These are phyloP conservation scores for Chaetops frenatus DNA, from an alignment of 2,113 vertebrate genomes.

Conservation along the genomic window DNA sequence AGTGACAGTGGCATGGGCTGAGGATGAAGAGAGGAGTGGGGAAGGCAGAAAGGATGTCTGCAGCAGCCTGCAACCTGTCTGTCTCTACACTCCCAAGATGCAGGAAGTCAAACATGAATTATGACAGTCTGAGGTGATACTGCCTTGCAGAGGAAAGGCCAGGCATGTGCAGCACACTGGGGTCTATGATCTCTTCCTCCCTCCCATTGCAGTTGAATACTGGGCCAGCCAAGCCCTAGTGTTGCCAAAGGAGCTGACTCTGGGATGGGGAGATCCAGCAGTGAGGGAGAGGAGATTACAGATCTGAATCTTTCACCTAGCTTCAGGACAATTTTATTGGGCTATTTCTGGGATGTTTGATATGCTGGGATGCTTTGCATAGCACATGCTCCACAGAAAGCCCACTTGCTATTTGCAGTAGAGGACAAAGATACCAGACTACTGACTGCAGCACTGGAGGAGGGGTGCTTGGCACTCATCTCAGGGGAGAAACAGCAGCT, in stretches of 20 bases:
- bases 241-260: background rate
- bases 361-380: background rate
- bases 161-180: accelerated
- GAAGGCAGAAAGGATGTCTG: background rate
- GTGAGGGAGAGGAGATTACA: background rate
- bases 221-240: background rate
- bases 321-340: background rate
- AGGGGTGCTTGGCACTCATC: background rate
- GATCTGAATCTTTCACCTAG: background rate
- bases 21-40: background rate
- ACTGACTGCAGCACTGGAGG: background rate
- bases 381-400: background rate
- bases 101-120: background rate
- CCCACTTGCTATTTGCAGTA: background rate
- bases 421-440: background rate
- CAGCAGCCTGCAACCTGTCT: background rate
- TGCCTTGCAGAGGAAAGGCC: background rate
- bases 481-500: background rate
- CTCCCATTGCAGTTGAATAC: background rate
- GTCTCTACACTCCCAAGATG: background rate
- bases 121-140: background rate
- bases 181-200: accelerated
- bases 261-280: background rate
- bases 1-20: accelerated
- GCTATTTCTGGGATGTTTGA: background rate